These are phyloP conservation scores for Aphis gossypii DNA, from an alignment of 1,140 invertebrate genomes.

Conservation along the genomic window DNA sequence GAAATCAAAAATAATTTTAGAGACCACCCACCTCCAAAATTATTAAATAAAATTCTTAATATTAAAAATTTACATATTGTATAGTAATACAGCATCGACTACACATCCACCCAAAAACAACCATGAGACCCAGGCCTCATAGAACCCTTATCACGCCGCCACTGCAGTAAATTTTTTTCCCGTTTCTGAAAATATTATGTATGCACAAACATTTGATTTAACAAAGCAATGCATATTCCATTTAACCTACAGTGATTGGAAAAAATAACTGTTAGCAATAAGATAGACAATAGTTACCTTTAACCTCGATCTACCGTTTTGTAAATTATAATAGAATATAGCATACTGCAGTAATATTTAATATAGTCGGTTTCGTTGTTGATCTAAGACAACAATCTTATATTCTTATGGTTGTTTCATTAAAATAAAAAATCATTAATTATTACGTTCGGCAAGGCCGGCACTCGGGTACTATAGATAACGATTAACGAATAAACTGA, in stretches of 20 bases:
- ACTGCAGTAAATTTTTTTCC: background rate
- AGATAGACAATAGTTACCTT: background rate
- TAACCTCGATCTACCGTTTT: background rate
- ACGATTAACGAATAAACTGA: background rate
- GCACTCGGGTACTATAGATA: background rate
- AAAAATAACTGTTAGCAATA: background rate
- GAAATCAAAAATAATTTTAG: no score
- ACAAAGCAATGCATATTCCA: background rate
- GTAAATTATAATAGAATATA: background rate
- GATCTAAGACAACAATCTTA: background rate
- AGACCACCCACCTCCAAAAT: no score
- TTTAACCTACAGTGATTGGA: background rate
- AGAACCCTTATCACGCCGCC: no score
- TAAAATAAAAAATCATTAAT: background rate
- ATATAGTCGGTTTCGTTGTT: background rate
- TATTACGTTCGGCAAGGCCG: background rate
- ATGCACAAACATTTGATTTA: background rate
- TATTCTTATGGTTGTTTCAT: background rate
- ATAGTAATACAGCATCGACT: no score
- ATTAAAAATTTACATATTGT: no score
- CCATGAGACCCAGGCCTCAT: no score
- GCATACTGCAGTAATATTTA: background rate
- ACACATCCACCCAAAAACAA: no score
- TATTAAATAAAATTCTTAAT: no score
- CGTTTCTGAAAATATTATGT: background rate